These are phyloP conservation scores for Cenopis cana DNA, from an alignment of 2,888 invertebrate genomes.

Conservation along the genomic window DNA sequence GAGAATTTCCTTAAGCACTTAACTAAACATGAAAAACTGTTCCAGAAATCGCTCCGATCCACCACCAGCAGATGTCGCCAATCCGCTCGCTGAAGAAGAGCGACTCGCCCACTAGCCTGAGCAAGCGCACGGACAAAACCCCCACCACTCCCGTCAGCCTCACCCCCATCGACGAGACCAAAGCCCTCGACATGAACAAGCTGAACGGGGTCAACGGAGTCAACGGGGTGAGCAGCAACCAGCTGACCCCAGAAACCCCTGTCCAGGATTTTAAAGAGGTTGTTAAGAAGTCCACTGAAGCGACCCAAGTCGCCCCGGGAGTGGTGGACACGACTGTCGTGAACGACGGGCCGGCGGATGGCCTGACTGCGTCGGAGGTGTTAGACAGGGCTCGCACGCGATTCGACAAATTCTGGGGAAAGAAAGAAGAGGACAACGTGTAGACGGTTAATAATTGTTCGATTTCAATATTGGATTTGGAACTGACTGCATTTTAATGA, in stretches of 20 bases:
- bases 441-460: constrained; percentile 54
- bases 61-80: constrained; percentile 83
- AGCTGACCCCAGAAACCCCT: constrained; percentile 76
- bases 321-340: constrained; percentile 84
- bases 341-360: constrained; percentile 75
- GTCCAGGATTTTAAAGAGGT: constrained; percentile 71
- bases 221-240: constrained; percentile 68
- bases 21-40: constrained; percentile 55
- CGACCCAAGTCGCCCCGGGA: constrained; percentile 82
- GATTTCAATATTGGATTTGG: constrained; percentile 42
- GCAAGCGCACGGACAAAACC: constrained; percentile 81
- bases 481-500: constrained; percentile 20
- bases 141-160: constrained; percentile 81
- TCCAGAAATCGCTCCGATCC: constrained; percentile 82
- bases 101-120: constrained; percentile 79
- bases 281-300: constrained; percentile 78
- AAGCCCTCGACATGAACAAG: constrained; percentile 78
- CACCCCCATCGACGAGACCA: constrained; percentile 82
- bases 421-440: constrained; percentile 86
- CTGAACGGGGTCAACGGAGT: constrained; percentile 61
- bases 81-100: constrained; percentile 81
- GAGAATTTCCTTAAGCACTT: neutral
- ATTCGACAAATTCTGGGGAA: constrained; percentile 94
- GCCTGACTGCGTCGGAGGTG: constrained; percentile 89
- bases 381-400: constrained; percentile 92